These are phyloP conservation scores for Lordiphosa fenestrarum DNA, from an alignment of 2,888 invertebrate species.

Conservation along the genomic window DNA sequence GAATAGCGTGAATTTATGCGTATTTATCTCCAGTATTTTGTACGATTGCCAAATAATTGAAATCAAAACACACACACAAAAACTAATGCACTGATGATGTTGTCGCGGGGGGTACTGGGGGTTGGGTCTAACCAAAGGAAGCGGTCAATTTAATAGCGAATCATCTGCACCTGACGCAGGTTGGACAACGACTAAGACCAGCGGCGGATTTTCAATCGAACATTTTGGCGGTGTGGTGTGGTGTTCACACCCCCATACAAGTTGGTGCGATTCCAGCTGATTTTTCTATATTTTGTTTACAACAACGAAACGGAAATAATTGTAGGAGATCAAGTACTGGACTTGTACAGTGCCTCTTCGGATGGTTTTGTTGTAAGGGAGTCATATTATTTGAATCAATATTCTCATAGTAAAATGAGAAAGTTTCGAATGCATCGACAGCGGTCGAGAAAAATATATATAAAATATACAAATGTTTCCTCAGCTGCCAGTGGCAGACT, in stretches of 20 bases:
- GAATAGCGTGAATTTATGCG: constrained; percentile 24
- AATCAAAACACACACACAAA: constrained; percentile 23
- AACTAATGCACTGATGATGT: constrained; percentile 23
- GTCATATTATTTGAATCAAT: too few species aligned
- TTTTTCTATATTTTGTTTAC: constrained; percentile 51
- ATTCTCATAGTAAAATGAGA: too few species aligned
- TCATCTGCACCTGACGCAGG: constrained; percentile 35
- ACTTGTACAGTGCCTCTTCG: background rate
- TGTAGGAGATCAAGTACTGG: constrained; percentile 5
- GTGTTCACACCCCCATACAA: constrained; percentile 4
- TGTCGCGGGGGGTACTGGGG: background rate
- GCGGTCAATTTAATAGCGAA: constrained; percentile 12
- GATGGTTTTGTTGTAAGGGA: too few species aligned
- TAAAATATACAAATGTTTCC: too few species aligned
- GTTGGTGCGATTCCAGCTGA: constrained; percentile 19
- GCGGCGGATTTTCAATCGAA: constrained; percentile 18
- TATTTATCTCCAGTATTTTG: constrained; percentile 28
- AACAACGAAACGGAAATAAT: constrained; percentile 24
- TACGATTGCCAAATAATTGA: constrained; percentile 30
- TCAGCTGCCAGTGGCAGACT: too few species aligned
- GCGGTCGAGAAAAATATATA: too few species aligned
- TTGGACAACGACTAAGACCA: constrained; percentile 33
- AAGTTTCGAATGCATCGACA: too few species aligned
- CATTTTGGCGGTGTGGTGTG: constrained; percentile 6
- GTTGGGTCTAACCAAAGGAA: constrained; percentile 4